These are phyloP conservation scores for Maccullochella peelii DNA, from an alignment of 2,113 vertebrate species.

Conservation along the genomic window DNA sequence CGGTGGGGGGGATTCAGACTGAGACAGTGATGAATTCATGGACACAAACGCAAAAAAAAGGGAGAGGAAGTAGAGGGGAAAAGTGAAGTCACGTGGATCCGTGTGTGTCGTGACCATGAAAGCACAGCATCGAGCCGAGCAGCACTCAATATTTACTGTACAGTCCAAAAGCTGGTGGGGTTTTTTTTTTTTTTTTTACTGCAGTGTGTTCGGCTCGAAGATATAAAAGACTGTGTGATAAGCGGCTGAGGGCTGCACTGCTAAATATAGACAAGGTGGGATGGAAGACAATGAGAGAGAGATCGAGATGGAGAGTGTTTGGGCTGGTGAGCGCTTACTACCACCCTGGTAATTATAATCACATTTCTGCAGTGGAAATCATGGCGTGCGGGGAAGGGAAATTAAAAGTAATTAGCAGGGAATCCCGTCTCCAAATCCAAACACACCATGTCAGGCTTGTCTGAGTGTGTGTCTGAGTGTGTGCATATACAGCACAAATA, in stretches of 20 bases:
- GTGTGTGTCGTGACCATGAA: conserved; percentile 38
- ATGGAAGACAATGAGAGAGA: conserved; percentile 42
- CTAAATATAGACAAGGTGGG: conserved; percentile 76
- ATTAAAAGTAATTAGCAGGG: conserved; percentile 40
- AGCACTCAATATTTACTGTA: conserved; percentile 47
- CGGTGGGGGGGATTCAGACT: not conserved
- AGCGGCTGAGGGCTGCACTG: conserved; percentile 44
- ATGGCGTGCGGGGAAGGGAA: conserved; percentile 3
- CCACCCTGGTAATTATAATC: conserved; percentile 48
- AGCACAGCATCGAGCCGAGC: conserved; percentile 18
- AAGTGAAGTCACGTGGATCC: not conserved
- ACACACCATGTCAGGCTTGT: not conserved
- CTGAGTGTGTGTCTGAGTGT: not conserved
- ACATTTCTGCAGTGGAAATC: conserved; percentile 40
- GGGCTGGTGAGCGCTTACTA: conserved; percentile 36
- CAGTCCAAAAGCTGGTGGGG: conserved; percentile 1
- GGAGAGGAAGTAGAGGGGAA: not conserved
- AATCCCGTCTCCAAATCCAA: conserved; percentile 27
- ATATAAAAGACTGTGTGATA: conserved; percentile 51
- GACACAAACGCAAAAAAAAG: no score
- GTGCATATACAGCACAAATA: not conserved
- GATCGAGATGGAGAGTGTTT: not conserved
- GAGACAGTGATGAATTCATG: conserved; percentile 17
- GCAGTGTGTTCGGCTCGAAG: conserved; percentile 25
- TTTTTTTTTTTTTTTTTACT: conserved; percentile 11